These are phyloP conservation scores for Rhynchophorus ferrugineus DNA, from an alignment of 1,140 invertebrate genomes.

Conservation along the genomic window DNA sequence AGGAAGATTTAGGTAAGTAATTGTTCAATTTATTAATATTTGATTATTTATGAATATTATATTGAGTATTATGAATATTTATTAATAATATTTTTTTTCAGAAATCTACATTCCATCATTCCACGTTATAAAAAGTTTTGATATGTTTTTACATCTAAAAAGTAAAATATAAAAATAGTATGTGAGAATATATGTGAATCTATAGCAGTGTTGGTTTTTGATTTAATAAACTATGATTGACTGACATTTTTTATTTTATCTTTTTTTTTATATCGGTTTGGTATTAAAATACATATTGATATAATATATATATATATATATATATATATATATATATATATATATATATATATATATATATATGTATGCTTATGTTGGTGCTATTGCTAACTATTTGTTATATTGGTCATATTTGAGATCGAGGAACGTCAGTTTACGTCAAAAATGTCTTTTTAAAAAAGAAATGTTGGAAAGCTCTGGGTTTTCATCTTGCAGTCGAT, in stretches of 20 bases:
- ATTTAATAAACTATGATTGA: too few relatives aligned
- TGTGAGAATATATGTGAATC: too few relatives aligned
- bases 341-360: too few relatives aligned
- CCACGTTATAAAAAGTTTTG: slow-evolving; percentile 13
- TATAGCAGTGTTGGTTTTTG: too few relatives aligned
- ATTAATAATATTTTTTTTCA: slow-evolving; percentile 10
- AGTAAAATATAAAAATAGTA: slow-evolving; percentile 17
- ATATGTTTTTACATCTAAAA: slow-evolving; percentile 14
- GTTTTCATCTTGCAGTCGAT: neutral
- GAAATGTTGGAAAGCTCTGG: neutral
- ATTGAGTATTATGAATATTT: neutral
- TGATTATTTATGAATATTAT: neutral
- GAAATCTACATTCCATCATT: slow-evolving; percentile 19
- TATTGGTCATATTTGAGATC: neutral
- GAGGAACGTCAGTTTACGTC: neutral
- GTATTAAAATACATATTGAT: too few relatives aligned
- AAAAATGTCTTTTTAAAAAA: neutral
- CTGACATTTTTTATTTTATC: too few relatives aligned
- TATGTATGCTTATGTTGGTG: too few relatives aligned
- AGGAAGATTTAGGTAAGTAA: slow-evolving; percentile 23
- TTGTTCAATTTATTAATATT: neutral
- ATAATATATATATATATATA: too few relatives aligned
- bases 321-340: too few relatives aligned
- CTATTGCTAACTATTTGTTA: too few relatives aligned
- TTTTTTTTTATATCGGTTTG: too few relatives aligned